phyloP scores from a whole-genome alignment of 2,113 vertebrate species.

The Sardina pilchardus region DNA sequence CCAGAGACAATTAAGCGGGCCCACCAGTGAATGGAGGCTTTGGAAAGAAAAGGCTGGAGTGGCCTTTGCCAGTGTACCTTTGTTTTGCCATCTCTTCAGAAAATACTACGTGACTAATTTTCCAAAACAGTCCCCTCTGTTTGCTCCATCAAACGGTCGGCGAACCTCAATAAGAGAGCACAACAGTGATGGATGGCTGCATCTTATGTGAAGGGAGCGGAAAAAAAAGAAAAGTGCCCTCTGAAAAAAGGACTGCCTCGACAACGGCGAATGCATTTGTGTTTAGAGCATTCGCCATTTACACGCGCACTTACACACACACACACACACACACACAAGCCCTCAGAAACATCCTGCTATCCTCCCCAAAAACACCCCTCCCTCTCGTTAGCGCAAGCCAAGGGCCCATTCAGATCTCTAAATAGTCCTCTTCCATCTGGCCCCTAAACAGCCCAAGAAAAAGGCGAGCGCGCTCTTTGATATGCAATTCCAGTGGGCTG shows the following conservation, averaged over 20 bases:
- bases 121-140: conserved; percentile 33
- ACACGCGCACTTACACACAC: background rate
- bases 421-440: conserved; percentile 44
- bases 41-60: background rate
- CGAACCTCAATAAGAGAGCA: conserved; percentile 36
- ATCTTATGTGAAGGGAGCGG: conserved; percentile 22
- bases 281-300: background rate
- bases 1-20: conserved; percentile 38
- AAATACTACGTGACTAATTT: conserved; percentile 40
- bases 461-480: conserved; percentile 31
- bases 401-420: conserved; percentile 40
- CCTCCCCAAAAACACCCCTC: background rate
- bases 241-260: conserved; percentile 34
- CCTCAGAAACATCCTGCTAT: background rate
- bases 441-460: conserved; percentile 35
- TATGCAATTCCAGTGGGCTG: conserved; percentile 21
- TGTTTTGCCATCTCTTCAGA: conserved; percentile 23
- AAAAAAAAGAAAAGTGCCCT: background rate
- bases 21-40: background rate
- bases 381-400: conserved; percentile 6
- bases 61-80: conserved; percentile 24
- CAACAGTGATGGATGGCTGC: conserved; percentile 45
- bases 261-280: conserved; percentile 24
- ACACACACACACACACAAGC: conserved; percentile 9
- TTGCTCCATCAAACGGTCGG: conserved; percentile 35